phyloP scores from a whole-genome alignment of 2,113 vertebrate genomes.

The Rhynchomys soricoides region DNA sequence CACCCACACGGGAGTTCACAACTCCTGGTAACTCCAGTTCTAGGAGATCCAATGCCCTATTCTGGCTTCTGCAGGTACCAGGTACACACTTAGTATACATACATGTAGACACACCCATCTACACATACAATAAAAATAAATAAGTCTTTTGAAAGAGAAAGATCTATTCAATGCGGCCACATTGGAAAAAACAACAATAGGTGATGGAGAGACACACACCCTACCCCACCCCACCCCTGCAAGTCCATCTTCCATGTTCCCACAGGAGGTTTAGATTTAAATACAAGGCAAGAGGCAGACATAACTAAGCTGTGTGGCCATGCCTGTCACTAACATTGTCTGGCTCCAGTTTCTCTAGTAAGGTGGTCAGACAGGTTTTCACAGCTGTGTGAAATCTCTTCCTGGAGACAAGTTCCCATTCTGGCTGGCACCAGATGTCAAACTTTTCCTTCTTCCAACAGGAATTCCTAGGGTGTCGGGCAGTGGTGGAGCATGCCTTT shows the following conservation, averaged over 20 bases:
- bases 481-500: no score
- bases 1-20: not conserved
- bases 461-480: not conserved
- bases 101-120: not conserved
- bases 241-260: not conserved
- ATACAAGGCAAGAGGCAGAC: not conserved
- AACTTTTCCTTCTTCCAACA: not conserved
- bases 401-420: not conserved
- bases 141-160: not conserved
- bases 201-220: not conserved
- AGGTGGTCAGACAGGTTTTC: not conserved
- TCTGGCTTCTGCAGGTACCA: not conserved
- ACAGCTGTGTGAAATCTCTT: not conserved
- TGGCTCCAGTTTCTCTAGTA: not conserved
- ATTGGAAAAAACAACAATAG: not conserved
- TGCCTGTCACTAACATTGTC: not conserved
- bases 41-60: no score
- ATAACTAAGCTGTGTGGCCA: not conserved
- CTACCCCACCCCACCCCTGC: not conserved
- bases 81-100: no score
- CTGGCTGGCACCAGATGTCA: not conserved
- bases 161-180: not conserved
- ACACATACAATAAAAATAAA: not conserved
- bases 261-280: not conserved
- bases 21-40: not conserved